Conservation (phyloP, 2,888 invertebrate genomes). For the Agrochola circellaris region DNA sequence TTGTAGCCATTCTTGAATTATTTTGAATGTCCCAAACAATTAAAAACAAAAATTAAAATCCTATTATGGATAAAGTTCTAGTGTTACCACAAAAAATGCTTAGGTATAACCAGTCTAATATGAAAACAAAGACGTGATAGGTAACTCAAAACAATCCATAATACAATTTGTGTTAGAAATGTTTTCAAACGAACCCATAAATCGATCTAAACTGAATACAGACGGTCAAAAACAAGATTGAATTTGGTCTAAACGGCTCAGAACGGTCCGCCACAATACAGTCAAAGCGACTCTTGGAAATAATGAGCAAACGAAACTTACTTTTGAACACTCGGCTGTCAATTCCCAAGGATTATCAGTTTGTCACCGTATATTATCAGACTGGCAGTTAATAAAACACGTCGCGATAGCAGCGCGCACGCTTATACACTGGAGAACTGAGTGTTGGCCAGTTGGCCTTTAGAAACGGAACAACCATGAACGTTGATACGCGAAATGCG, state of each 20-base stretch:
- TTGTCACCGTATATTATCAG: conserved; percentile 49
- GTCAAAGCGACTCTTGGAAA: conserved; percentile 1
- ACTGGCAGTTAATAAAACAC: conserved; percentile 49
- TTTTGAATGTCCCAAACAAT: neutral
- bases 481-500: conserved; percentile 50
- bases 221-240: conserved; percentile 11
- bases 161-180: neutral
- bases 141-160: neutral
- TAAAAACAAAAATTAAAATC: neutral
- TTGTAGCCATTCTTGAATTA: too few species aligned
- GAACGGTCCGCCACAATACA: neutral
- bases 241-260: neutral
- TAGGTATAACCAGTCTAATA: neutral
- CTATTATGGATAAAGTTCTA: too few species aligned
- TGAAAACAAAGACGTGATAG: neutral
- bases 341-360: conserved; percentile 46
- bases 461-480: conserved; percentile 46
- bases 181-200: conserved; percentile 2
- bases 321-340: conserved; percentile 40
- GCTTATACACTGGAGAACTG: conserved; percentile 58
- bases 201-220: conserved; percentile 18
- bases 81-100: neutral
- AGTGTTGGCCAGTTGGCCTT: conserved; percentile 39
- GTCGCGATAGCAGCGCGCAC: conserved; percentile 62
- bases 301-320: conserved; percentile 41